Evolutionary conservation across 2,888 invertebrate genomes (phyloP).

Genomic region (Pardosa pseudoannulata): DNA sequence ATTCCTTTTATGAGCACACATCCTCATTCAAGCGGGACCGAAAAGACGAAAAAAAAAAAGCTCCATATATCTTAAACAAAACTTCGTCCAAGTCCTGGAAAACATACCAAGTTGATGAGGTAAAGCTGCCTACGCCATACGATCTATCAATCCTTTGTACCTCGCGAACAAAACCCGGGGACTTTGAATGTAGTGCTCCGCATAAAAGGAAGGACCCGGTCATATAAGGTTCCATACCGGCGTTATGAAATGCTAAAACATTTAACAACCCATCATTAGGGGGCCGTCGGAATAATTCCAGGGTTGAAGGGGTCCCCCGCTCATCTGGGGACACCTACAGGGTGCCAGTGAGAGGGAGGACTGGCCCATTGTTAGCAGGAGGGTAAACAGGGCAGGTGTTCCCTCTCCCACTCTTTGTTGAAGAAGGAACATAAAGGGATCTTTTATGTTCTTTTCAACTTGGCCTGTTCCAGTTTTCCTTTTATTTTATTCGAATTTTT

Average conservation of each 20-base stretch:
- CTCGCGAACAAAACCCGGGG: neutral
- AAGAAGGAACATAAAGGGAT: neutral
- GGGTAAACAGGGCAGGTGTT: constrained; percentile 17
- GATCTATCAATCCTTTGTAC: constrained; percentile 13
- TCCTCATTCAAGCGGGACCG: too few relatives aligned
- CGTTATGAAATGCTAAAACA: constrained; percentile 51
- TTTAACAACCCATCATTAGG: constrained; percentile 68
- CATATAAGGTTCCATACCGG: neutral
- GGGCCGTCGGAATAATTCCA: constrained; percentile 35
- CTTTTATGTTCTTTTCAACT: neutral
- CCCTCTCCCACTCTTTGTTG: constrained; percentile 5
- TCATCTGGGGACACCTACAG: neutral
- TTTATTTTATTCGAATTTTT: neutral
- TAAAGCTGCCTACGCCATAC: neutral
- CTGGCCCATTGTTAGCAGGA: neutral
- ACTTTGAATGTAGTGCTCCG: constrained; percentile 16
- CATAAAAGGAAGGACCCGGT: constrained; percentile 25
- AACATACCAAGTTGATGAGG: neutral
- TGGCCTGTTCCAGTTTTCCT: neutral
- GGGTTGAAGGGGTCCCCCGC: constrained; percentile 2
- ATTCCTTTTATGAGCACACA: too few relatives aligned
- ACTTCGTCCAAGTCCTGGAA: neutral
- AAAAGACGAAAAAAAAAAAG: too few relatives aligned
- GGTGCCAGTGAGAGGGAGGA: neutral
- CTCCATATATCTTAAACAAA: too few relatives aligned